Evolutionary conservation across 2,113 vertebrate species (phyloP), one percentile per base, ranked within the genome.

Genomic region (Neomonachus schauinslandi): DNA sequence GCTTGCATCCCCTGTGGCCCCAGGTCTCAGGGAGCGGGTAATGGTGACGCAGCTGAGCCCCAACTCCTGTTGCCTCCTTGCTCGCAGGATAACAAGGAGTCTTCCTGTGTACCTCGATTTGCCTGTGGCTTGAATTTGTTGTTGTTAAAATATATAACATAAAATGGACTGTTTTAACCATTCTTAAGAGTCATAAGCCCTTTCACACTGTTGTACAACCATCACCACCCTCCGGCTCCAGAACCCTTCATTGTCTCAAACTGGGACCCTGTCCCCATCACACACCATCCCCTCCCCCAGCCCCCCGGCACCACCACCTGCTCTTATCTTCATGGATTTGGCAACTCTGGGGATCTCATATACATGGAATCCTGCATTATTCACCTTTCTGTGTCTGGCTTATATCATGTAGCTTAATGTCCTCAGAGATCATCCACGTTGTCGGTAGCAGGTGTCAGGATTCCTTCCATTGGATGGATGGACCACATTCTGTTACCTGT

Each of bases 21-120:
- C 0, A 19, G 61, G 33, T 49, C 28, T 12, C 0, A 0, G 82
- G 61, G 42, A 22, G 59, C 4, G 12, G 12, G 31, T 5, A 0
- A 31, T 21, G 7, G 5, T 33, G 19, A 11, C 42, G 4, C 82
- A 65, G 7, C 46, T 0, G 61, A 65, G 31, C 49, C 31, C 12
- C 42, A 4, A 42, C 61, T n/a, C 31, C 13, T 51, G 61, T n/a
- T 28, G 14, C 12, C 31, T n/a, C 26, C 61, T 5, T 15, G 83
- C 61, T 65, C 42, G 4, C 1, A 1, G 21, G 59, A 49, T 24
- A 24, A n/a, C 2, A n/a, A 31, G 83, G 51, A 53, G 51, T n/a
- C 83, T 85, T 67, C 2, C 6, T 49, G 21, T 0, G 1, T 33
- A 21, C 39, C 6, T 10, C 31, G 7, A 26, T 51, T 49, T 31